Base-by-base conservation (phyloP, 1,140 invertebrate species). In the Ooceraea biroi region DNA sequence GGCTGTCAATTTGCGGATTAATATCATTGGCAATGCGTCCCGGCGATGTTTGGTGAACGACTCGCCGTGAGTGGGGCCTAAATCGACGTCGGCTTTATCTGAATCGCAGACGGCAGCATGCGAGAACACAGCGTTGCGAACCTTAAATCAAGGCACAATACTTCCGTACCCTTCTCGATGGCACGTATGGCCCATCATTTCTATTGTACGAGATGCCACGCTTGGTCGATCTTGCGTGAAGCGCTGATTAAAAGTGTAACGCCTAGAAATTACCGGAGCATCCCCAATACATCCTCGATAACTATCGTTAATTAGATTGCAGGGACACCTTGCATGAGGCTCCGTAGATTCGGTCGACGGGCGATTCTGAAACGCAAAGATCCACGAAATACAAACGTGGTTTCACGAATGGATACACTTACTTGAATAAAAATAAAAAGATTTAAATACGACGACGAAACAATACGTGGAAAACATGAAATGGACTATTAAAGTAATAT, bases 171-270 rank as follows among this genome's bases (percentile, higher is more conserved):
- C 86, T 84, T 68, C 66, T 50, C 25, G 55, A 30, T 48, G 44
- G 27, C 63, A 27, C 46, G 27, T 69, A 85, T 74, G 87, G 66
- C n/a, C 71, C 73, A 57, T 63, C 80, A 73, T 36, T 36, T 84
- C 82, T 52, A 89, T 89, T 89, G 88, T 89, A 48, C 41, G 27
- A 57, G 27, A 58, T 55, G 87, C 72, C 82, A 71, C 76, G 87
- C 77, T 82, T 89, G 88, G 82, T 22, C 73, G 77, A 66, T 72
- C 82, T 89, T 85, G 85, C 88, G 85, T 85, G 88, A 89, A 86
- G 76, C 80, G 69, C 50, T 87, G 88, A 89, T 89, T 89, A 89
- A 89, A 89, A 89, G 87, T 89, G 84, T 89, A 89, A 89, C 88
- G 87, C 84, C 88, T 89, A 89, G 87, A 88, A 88, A 89, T 89